phyloP scores from a whole-genome alignment of 2,113 vertebrate species.

The Melanotaenia duboulayi region DNA sequence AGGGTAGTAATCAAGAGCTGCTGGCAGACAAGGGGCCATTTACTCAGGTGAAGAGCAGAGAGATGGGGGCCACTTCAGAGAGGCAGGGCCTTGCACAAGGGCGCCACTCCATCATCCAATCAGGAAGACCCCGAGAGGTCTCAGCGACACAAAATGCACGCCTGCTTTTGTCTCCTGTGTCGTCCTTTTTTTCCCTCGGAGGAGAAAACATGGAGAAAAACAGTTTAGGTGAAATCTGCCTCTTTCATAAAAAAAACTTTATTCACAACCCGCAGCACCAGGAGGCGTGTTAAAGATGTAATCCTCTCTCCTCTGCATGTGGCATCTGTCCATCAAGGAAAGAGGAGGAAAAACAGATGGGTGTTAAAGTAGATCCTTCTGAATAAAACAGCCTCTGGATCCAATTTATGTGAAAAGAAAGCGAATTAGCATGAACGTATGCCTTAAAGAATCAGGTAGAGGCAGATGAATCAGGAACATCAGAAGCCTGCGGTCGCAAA shows the following conservation, averaged over 20 bases:
- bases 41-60: constrained; percentile 65
- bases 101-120: constrained; percentile 59
- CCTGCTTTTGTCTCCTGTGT: not conserved
- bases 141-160: constrained; percentile 5
- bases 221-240: not conserved
- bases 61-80: constrained; percentile 61
- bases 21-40: constrained; percentile 64
- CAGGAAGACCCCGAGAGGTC: constrained; percentile 37
- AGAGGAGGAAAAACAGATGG: not conserved
- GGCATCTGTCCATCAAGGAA: too few relatives aligned
- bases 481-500: constrained; percentile 30
- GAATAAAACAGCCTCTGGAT: constrained; percentile 60
- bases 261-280: too few relatives aligned
- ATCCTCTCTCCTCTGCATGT: not conserved
- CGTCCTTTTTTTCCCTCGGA: not conserved
- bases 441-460: constrained; percentile 42
- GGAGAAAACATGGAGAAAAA: constrained; percentile 3
- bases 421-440: constrained; percentile 53
- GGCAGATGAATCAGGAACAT: constrained; percentile 51
- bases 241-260: not conserved
- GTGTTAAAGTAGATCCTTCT: constrained; percentile 15
- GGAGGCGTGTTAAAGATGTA: too few relatives aligned
- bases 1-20: constrained; percentile 66
- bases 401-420: constrained; percentile 57
- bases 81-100: constrained; percentile 36